Evolutionary conservation across 1,140 invertebrate species (phyloP), one percentile per base, ranked within the genome.

Genomic region (Drosophila ananassae): DNA sequence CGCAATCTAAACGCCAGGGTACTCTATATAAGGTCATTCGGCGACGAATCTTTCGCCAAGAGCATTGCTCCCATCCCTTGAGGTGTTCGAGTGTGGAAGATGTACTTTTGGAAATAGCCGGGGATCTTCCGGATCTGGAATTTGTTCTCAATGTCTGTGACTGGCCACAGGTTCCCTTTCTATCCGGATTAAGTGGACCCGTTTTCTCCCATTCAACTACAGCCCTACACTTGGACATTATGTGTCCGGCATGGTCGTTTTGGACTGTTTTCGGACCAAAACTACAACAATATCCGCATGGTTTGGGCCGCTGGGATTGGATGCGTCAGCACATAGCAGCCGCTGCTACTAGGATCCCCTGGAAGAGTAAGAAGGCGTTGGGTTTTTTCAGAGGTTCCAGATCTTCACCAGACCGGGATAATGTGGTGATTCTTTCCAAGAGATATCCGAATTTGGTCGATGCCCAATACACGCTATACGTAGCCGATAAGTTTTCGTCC

Each of bases 221-320:
- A 17, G 84, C 92, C 46, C 95, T 97, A 22, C 97, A 98, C 92
- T 94, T 94, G 91, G 98, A 99, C 91, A 98, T 99, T 62, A 97
- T 96, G 94, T 99, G 98, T 93, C 98, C 98, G 51, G 96, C 98
- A 0, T 99, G 98, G 98, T 96, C 97, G 30, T 99, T 99, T 93
- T 99, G 98, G 98, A 97, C 98, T 93, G 98, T 37, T 5, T 34
- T 98, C 50, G 98, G 98, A 1, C 98, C 98, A 48, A 98, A 98
- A 2, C 98, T 99, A 73, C 95, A 95, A 50, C 92, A 98, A 4
- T 98, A 99, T 93, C 98, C 98, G 0, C 96, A 94, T 59, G 98
- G 98, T 34, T 94, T 99, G 57, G 98, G 98, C 1, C 93, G 97
- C 50, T 99, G 98, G 98, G 97, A 99, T 92, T 80, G 95, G 73